Base-by-base conservation (phyloP, 2,888 invertebrate species). In the Hipparchia sbordonii region DNA sequence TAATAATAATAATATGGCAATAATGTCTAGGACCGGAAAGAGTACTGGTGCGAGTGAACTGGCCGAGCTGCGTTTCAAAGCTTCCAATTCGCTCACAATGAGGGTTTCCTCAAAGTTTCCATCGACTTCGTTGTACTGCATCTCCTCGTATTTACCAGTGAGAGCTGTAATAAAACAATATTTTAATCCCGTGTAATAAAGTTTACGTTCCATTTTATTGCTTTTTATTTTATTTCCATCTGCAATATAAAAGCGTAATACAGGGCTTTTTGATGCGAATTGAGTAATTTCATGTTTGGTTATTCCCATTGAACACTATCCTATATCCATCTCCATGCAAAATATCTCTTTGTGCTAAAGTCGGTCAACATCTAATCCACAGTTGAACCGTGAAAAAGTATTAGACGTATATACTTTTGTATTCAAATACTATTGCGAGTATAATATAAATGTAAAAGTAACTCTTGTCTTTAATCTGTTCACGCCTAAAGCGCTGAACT, bases 101-200 rank as follows among this genome's bases (percentile, higher is more conserved):
- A 92, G 91, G 6, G 89, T 85, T 75, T 91, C 91, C 68, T 92
- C 91, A 60, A 90, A 87, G 66, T 90, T 90, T 7, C 87, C 85
- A 23, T 70, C 70, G 67, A 92, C 84, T 78, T 93, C 93, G 78
- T 91, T 93, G 86, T 93, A 92, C 82, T 91, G 92, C 89, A 90
- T 89, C 79, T 93, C 93, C 76, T 93, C 93, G 75, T 88, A 93
- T 77, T 92, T 92, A 68, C 93, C 92, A 77, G 93, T 90, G 77
- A 93, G 80, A 72, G 93, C 93, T 93, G 90, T 71, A 85, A 87
- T 72, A 72, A 69, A 77, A 76, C 54, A 72, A 67, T 66, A 70
- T 72, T 68, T 60, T 70, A 75, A 61, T 52, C 23, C 61, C 52
- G 59, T 52, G 67, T 9, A 23, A 12, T 71, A 70, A 70, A 70